Base-by-base conservation (phyloP, 2,888 invertebrate genomes). In the Euproctis similis region DNA sequence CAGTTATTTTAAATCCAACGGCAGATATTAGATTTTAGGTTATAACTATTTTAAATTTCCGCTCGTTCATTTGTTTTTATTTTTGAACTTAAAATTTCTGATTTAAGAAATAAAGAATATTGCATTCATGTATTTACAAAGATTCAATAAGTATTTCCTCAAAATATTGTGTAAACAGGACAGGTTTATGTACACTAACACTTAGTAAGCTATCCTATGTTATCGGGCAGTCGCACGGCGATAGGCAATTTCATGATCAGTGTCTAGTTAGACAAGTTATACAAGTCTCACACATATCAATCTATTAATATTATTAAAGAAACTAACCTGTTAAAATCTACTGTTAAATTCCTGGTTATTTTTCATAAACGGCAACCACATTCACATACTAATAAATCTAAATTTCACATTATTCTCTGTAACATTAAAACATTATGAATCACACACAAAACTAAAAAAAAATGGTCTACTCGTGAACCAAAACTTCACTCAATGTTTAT, bases 371-470 rank as follows among this genome's bases (percentile, higher is more conserved):
- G n/a, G n/a, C n/a, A n/a, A 46, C 35, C 50, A 52, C 48, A 49
- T 42, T 35, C 24, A 24, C 47, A n/a, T n/a, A 53, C 53, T 24
- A 46, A 28, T 49, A 51, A 58, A 62, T 53, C 37, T 43, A 30
- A n/a, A 45, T 36, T 44, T 51, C 53, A 51, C 50, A 50, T 45
- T 29, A 54, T 47, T 28, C n/a, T n/a, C 45, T 48, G 48, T 47
- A 54, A 57, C 53, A 39, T 52, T 54, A 53, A 52, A 53, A 45
- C 46, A 45, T 45, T 46, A 8, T 44, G 44, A 49, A 51, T 47
- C 52, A 49, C 58, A 52, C 57, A 58, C 53, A 26, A 37, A 53
- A 52, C 47, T 44, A 41, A 16, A 48, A 55, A n/a, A 53, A 53
- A 55, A 51, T 42, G 40, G 32, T 24, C 30, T 28, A 44, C 46